Evolutionary conservation across 2,113 vertebrate species (phyloP).

Genomic region (Nicator chloris): DNA sequence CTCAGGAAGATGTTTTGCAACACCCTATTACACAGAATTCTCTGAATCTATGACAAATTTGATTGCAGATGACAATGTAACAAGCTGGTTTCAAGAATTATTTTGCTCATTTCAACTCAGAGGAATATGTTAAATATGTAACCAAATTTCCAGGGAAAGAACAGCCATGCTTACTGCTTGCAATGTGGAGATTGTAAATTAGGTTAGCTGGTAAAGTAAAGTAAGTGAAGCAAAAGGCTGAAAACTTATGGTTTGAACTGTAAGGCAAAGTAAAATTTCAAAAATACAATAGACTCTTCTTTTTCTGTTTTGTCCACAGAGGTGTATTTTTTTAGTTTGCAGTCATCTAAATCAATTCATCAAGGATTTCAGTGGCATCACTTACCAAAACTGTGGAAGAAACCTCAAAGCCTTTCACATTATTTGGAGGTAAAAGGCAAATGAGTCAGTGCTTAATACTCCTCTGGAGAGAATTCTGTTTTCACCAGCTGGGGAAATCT

Average conservation of each 20-base stretch:
- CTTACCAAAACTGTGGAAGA: not conserved
- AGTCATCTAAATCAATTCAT: not conserved
- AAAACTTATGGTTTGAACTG: not conserved
- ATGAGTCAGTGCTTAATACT: not conserved
- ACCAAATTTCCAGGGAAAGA: not conserved
- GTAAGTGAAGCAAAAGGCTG: not conserved
- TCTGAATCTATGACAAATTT: not conserved
- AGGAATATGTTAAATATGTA: not conserved
- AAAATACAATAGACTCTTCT: not conserved
- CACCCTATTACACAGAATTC: not conserved
- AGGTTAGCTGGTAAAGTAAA: not conserved
- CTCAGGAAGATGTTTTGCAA: not conserved
- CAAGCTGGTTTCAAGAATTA: not conserved
- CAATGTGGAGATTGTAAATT: not conserved
- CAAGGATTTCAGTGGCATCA: not conserved
- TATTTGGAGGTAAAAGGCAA: not conserved
- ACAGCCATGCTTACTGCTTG: not conserved
- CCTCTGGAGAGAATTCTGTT: not conserved
- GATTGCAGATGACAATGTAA: not conserved
- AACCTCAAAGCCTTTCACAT: not conserved
- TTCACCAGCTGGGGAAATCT: not conserved
- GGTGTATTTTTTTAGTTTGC: not conserved
- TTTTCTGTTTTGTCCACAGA: not conserved
- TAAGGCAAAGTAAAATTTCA: not conserved
- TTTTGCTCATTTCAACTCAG: not conserved